phyloP scores from a whole-genome alignment of 2,113 vertebrate species.

The human region DNA sequence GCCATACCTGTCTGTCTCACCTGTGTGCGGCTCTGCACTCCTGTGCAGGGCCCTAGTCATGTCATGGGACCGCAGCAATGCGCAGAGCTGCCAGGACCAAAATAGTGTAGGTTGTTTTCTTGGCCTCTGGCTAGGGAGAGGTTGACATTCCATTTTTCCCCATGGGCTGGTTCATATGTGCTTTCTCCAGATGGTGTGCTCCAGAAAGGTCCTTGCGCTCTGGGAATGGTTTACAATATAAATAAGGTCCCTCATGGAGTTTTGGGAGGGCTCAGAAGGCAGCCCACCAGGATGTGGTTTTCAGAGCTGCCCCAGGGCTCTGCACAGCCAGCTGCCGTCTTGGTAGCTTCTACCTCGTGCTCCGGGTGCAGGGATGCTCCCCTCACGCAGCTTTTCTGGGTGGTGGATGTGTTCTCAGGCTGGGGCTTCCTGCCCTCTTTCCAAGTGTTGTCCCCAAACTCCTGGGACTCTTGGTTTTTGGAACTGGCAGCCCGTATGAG shows the following conservation, averaged over 20 bases:
- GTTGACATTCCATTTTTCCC: slow-evolving; percentile 46
- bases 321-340: not conserved
- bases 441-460: not conserved
- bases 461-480: not conserved
- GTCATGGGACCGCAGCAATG: not conserved
- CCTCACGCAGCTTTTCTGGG: not conserved
- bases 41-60: not conserved
- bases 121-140: slow-evolving; percentile 38
- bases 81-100: not conserved
- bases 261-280: not conserved
- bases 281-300: not conserved
- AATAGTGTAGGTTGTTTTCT: slow-evolving; percentile 39
- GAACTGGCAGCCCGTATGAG: not conserved
- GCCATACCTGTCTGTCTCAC: not conserved
- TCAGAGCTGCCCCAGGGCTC: not conserved
- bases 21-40: not conserved
- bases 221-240: slow-evolving; percentile 38
- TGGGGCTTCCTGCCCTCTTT: not conserved
- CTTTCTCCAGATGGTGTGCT: slow-evolving; percentile 63
- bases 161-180: not conserved
- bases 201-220: slow-evolving; percentile 23
- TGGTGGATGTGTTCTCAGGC: accelerated
- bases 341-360: accelerated
- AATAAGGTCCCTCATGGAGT: not conserved
- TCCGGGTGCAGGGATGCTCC: accelerated